Evolutionary conservation across 2,888 invertebrate species (phyloP), one percentile per base, ranked within the genome.

Genomic region (Andrena fulva): DNA sequence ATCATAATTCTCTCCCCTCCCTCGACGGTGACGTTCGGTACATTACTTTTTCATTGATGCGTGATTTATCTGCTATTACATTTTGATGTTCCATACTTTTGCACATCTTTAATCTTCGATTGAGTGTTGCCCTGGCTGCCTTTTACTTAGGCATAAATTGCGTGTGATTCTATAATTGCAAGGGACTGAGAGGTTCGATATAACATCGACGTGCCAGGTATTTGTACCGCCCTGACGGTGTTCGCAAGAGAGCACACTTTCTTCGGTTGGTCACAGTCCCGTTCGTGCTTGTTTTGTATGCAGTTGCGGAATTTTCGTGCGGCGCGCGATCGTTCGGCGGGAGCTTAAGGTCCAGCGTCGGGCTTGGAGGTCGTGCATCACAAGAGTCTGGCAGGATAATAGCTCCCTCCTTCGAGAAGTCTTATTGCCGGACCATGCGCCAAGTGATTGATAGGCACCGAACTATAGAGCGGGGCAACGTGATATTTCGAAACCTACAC

Each of bases 371-470:
- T 93, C 93, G 93, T 93, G 93, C 92, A 93, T 93, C 93, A 93
- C 92, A 89, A 89, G 89, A 91, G 91, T 89, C 92, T 93, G 93
- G 93, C 93, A 93, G 93, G 92, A 93, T 93, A 93, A 93, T 93
- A 91, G 93, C 91, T 91, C 89, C 89, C 88, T 85, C 89, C 90
- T 88, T 88, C 87, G 86, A 79, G 84, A 85, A 90, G 89, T 92
- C 90, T 92, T 91, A 91, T 90, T 92, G 91, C 90, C 89, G 87
- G 90, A 90, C 90, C 89, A 89, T 88, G 87, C 84, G 88, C 88
- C 85, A 89, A 90, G 90, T 93, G 93, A 93, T 93, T 93, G 93
- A 93, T 93, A 93, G 93, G 90, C 92, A 92, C 91, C 90, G 88
- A 89, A 89, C 87, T 80, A 86, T 86, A 85, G 88, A 77, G 78